Base-by-base conservation (phyloP, 1,140 invertebrate genomes). In the Neuroterus valhalla region DNA sequence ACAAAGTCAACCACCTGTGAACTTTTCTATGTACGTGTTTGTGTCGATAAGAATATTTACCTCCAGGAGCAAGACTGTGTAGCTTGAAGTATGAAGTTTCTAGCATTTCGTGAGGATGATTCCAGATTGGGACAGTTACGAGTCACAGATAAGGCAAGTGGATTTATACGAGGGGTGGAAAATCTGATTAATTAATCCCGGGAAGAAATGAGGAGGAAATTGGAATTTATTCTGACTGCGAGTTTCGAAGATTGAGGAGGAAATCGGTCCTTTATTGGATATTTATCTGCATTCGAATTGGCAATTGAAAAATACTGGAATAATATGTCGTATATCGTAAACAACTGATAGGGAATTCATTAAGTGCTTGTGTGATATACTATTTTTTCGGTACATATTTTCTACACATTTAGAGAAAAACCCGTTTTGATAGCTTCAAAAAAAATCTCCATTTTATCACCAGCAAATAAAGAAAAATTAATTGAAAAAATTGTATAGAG, bases 1-100 rank as follows among this genome's bases (percentile, higher is more conserved):
- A 62, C 38, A 44, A 45, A 70, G 15, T 14, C 38, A 52, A 66
- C 74, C 74, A 75, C 74, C 74, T 75, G 74, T 75, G 74, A 75
- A 75, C 55, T 23, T 71, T 19, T 48, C 21, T 50, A n/a, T 48
- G 68, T n/a, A 15, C 5, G 46, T 26, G 21, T 31, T 14, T 55
- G 12, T 55, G 21, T 12, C 11, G 3, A 55, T 55, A 14, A 14
- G 12, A 14, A 55, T 21, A 19, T 12, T 55, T 14, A 55, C 23
- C 5, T 11, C 8, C 11, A 31, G 5, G 31, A 31, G 31, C 31
- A 31, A 6, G 31, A 31, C 31, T 31, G 31, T 55, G 21, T 23
- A 3, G 15, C 8, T 55, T 23, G 52, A 26, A 55, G 21, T 21
- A 55, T 55, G 21, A 26, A 55, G 19, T 55, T 55, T 26, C 3